These are phyloP conservation scores for Leptura quadrifasciata DNA, from an alignment of 2,888 invertebrate genomes.

Conservation along the genomic window DNA sequence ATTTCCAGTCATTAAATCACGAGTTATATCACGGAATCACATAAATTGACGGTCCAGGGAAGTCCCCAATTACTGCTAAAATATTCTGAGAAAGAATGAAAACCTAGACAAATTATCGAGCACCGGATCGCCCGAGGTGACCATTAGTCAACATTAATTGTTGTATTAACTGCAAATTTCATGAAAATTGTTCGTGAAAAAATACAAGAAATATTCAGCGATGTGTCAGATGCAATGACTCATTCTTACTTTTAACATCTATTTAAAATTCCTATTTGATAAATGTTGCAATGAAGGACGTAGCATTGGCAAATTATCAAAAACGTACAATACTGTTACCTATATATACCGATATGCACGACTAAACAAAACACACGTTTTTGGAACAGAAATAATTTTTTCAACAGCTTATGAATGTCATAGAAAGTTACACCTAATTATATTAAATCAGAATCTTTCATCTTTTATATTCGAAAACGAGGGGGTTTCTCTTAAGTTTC, in stretches of 20 bases:
- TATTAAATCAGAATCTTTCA: too few species aligned
- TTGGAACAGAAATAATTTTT: neutral
- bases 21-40: neutral
- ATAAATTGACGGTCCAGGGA: neutral
- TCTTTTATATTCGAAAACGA: too few species aligned
- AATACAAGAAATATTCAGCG: neutral
- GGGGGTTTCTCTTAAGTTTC: too few species aligned
- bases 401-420: neutral
- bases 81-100: neutral
- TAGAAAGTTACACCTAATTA: neutral
- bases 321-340: slow-evolving; percentile 30
- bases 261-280: slow-evolving; percentile 44
- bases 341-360: neutral
- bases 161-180: slow-evolving; percentile 1
- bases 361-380: neutral
- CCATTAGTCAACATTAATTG: neutral
- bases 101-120: too few species aligned
- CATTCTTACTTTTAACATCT: slow-evolving; percentile 41
- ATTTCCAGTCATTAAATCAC: neutral
- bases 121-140: neutral
- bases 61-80: neutral
- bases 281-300: slow-evolving; percentile 43
- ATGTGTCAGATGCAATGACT: slow-evolving; percentile 25
- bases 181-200: neutral
- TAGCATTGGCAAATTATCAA: slow-evolving; percentile 46